Conservation (phyloP, 2,113 vertebrate species). For the Gopherus flavomarginatus region DNA sequence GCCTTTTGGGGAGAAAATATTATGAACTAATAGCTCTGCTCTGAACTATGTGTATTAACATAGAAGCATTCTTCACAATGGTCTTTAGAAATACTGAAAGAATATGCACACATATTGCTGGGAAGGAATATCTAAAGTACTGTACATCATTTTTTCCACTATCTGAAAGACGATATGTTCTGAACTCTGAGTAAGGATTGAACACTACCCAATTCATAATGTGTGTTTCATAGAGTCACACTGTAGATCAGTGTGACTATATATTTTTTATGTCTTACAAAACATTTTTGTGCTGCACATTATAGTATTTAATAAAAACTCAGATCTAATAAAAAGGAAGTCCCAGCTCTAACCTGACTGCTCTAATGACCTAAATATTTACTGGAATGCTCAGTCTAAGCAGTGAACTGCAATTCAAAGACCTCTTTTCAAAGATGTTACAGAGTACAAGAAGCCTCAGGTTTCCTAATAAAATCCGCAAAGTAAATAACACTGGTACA, state of each 20-base stretch:
- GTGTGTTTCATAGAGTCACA: background rate
- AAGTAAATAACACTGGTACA: constrained; percentile 78
- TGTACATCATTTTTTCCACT: background rate
- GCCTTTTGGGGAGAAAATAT: background rate
- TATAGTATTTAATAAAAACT: constrained; percentile 9
- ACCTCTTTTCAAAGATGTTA: constrained; percentile 71
- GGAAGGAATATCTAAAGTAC: background rate
- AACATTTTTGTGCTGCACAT: background rate
- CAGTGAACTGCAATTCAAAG: constrained; percentile 57
- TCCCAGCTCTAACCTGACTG: background rate
- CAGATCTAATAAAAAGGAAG: background rate
- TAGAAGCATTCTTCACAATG: background rate
- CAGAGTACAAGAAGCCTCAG: constrained; percentile 72
- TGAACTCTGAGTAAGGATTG: background rate
- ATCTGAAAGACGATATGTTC: background rate
- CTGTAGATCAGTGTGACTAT: background rate
- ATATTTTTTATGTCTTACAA: background rate
- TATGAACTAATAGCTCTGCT: background rate
- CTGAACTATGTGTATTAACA: background rate
- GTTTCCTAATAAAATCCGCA: constrained; percentile 84
- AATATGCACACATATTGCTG: background rate
- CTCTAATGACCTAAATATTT: constrained; percentile 42
- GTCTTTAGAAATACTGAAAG: background rate
- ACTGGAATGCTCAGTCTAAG: constrained; percentile 63
- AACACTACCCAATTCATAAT: background rate